Evolutionary conservation across 2,797 vertebrate species (phyloP).

Genomic region (Gobionotothen gibberifrons): DNA sequence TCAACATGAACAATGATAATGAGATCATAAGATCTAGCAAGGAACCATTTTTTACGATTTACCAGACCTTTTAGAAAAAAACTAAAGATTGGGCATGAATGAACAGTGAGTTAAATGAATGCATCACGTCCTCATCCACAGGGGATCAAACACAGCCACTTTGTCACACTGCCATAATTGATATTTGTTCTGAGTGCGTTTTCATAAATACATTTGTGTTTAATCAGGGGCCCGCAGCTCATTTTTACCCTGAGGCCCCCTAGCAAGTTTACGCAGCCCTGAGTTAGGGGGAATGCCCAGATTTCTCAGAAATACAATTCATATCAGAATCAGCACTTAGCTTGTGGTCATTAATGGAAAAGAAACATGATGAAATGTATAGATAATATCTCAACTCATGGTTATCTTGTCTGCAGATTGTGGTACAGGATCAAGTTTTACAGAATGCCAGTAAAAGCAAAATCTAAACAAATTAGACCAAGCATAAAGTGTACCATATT

Average conservation of each 20-base stretch:
- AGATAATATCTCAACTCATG: conserved; percentile 27
- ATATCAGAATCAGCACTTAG: conserved; percentile 27
- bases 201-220: background rate
- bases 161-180: background rate
- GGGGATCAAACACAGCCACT: too few species aligned
- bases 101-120: background rate
- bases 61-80: background rate
- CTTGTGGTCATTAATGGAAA: conserved; percentile 32
- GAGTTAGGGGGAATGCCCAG: conserved; percentile 2
- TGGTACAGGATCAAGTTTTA: conserved; percentile 1
- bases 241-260: background rate
- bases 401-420: conserved; percentile 14
- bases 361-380: conserved; percentile 27
- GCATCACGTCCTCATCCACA: too few species aligned
- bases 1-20: conserved; percentile 10
- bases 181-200: background rate
- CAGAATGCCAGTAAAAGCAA: conserved; percentile 9
- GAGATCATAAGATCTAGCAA: background rate
- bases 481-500: background rate
- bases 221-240: background rate
- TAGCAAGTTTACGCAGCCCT: background rate
- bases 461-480: conserved; percentile 9
- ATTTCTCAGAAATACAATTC: conserved; percentile 32
- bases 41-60: conserved; percentile 10
- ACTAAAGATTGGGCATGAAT: background rate